Evolutionary conservation across 37 sponge, comb jelly and placozoan species (phyloP).

Genomic region (Cliona cf. orientalis): DNA sequence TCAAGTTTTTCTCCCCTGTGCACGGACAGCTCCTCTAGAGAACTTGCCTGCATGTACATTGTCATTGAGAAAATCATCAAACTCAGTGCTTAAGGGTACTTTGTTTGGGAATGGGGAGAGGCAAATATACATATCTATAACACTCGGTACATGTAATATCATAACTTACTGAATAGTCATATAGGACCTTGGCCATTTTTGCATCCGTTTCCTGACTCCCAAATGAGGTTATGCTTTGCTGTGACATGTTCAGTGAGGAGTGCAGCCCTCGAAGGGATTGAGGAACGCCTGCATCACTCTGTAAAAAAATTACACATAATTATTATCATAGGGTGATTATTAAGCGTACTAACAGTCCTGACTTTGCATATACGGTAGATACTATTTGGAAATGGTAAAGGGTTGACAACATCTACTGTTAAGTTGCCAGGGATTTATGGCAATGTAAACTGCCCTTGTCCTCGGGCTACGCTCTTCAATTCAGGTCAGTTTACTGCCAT

Average conservation of each 20-base stretch:
- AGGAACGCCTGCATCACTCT: neutral
- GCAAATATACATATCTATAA: neutral
- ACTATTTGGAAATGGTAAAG: neutral
- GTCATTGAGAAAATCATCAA: too few species aligned
- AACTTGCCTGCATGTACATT: slow-evolving; percentile 18
- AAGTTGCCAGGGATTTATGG: too few species aligned
- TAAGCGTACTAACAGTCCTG: neutral
- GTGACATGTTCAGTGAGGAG: too few species aligned
- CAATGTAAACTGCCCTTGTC: too few species aligned
- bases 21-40: slow-evolving; percentile 47
- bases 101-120: neutral
- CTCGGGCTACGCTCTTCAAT: too few species aligned
- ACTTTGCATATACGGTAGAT: neutral
- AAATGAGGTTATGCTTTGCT: slow-evolving; percentile 8
- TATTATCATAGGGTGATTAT: neutral
- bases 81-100: too few species aligned
- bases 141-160: neutral
- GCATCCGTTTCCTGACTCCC: slow-evolving; percentile 7
- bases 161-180: slow-evolving; percentile 28
- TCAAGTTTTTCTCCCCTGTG: slow-evolving; percentile 66
- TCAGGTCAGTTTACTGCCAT: too few species aligned
- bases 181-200: slow-evolving; percentile 35
- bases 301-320: neutral
- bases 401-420: neutral
- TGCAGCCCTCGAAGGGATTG: neutral